Conservation (phyloP, 2,888 invertebrate species). For the Drosophila sordidapex region DNA sequence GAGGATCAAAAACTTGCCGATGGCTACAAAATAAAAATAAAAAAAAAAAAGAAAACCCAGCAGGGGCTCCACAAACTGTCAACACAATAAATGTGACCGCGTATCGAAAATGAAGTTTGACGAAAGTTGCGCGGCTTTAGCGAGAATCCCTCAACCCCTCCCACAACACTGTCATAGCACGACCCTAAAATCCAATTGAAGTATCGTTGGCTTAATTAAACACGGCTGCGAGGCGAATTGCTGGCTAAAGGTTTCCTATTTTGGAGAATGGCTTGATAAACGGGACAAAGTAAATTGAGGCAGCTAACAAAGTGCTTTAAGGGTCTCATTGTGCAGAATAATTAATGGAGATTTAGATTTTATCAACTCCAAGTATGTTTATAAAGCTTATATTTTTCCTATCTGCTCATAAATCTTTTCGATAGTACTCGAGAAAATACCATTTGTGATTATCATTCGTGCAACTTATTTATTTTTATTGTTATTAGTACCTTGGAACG, state of each 20-base stretch:
- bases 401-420: not conserved
- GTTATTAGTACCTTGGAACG: not conserved
- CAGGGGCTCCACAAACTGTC: constrained; percentile 58
- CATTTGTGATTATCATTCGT: not conserved
- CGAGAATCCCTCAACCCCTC: constrained; percentile 14
- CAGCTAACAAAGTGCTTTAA: constrained; percentile 6
- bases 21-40: constrained; percentile 34
- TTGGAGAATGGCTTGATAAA: constrained; percentile 21
- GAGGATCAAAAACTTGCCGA: constrained; percentile 56
- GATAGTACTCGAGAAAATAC: not conserved
- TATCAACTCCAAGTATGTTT: not conserved
- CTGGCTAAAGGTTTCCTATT: constrained; percentile 20
- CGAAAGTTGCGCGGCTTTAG: constrained; percentile 55
- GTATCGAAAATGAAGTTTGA: constrained; percentile 62
- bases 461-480: not conserved
- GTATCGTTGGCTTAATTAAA: constrained; percentile 63
- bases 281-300: constrained; percentile 2
- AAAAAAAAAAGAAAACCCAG: not conserved
- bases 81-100: constrained; percentile 68
- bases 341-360: not conserved
- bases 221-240: constrained; percentile 22
- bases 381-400: not conserved
- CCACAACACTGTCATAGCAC: not conserved
- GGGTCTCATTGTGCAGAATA: not conserved
- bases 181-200: constrained; percentile 62